A percentile compares a stretch with the other conserved stretches of the same genome.
phyloP scores from a whole-genome alignment of 1,140 invertebrate species.

The Atta colombica region DNA sequence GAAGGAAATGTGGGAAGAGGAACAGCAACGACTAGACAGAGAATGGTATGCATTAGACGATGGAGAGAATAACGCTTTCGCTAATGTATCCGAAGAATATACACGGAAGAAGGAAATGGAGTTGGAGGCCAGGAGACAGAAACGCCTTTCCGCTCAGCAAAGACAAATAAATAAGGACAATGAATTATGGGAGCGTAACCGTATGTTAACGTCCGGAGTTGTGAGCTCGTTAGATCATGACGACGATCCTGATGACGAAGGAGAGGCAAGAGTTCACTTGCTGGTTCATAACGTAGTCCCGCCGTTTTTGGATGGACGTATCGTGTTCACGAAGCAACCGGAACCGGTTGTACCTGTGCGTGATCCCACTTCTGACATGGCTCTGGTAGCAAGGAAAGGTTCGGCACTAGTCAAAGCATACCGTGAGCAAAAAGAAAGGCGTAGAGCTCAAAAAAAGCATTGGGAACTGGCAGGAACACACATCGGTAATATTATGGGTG shows the following conservation, averaged over 20 bases:
- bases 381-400: conserved; percentile 98
- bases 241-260: conserved; percentile 97
- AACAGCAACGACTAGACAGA: conserved; percentile 96
- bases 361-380: conserved; percentile 99
- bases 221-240: conserved; percentile 96
- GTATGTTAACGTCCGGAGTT: conserved; percentile 98
- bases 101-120: conserved; percentile 96
- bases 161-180: conserved; percentile 99
- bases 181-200: conserved; percentile 99
- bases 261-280: conserved; percentile 97
- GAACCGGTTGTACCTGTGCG: conserved; percentile 91
- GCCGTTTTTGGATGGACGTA: conserved; percentile 98
- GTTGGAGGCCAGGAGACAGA: conserved; percentile 95
- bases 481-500: conserved; percentile 98
- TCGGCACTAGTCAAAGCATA: conserved; percentile 95
- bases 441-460: conserved; percentile 99
- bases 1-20: conserved; percentile 95
- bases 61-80: conserved; percentile 97
- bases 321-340: conserved; percentile 99
- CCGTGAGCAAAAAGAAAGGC: conserved; percentile 98
- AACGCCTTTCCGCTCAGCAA: conserved; percentile 97
- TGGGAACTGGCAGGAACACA: conserved; percentile 99
- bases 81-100: conserved; percentile 95
- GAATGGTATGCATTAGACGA: conserved; percentile 99
- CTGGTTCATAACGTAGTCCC: conserved; percentile 99